Base-by-base conservation (phyloP, 2,113 vertebrate genomes). In the Scomber colias region DNA sequence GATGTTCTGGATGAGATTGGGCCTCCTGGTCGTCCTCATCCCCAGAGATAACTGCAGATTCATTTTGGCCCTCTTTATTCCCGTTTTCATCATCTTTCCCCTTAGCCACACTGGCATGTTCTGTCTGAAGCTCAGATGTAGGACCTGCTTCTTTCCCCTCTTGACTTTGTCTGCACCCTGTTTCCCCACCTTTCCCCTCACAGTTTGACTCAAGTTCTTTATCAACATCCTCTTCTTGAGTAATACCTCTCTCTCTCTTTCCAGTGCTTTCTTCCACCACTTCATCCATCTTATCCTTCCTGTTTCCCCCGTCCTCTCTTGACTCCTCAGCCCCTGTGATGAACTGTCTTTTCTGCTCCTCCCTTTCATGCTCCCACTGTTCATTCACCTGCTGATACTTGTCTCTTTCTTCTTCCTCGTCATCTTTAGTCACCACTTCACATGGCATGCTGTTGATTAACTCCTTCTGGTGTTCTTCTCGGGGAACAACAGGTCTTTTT, bases 1-100 rank as follows among this genome's bases (percentile, higher is more conserved):
- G 86, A 53, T 72, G 75, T 71, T 93, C 89, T 65, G 80, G 77
- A 44, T 45, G 71, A 70, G 86, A 84, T 45, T 89, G 92, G 14
- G 80, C n/a, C 6, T 96, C 95, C 72, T 81, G 89, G 35, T 95
- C 93, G 75, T 92, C 96, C 87, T 96, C 95, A 82, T 96, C 95
- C 69, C 95, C 96, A 84, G 90, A 92, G 85, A 92, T 46, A 17
- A 27, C 67, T n/a, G 71, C 54, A 67, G 83, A 71, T 57, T 67
- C 90, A 7, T 66, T 66, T 81, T 46, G 71, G 45, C 90, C 77
- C n/a, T 84, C 86, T 44, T 81, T 24, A 19, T 69, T 50, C 49
- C 64, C 46, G 87, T 14, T 48, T n/a, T 1, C 13, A 40, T 72
- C 50, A 50, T 50, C 15, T 16, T 40, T 44, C 30, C 83, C 60